Evolutionary conservation across 2,797 vertebrate species (phyloP), one percentile per base, ranked within the genome.

Genomic region (Gymnothorax javanicus): DNA sequence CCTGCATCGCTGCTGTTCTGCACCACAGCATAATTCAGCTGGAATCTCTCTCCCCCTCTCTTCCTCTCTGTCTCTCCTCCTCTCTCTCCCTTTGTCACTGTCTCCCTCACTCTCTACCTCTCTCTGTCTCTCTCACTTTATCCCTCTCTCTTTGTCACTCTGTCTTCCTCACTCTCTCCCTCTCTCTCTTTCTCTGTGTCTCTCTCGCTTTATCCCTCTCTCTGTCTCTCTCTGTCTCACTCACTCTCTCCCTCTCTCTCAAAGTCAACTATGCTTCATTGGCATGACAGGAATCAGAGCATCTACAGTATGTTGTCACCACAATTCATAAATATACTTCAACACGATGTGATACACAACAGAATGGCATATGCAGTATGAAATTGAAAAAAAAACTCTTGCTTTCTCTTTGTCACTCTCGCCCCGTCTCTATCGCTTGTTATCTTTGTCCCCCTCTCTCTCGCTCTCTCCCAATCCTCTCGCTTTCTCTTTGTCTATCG

Each of bases 41-140:
- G 23, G 1, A n/a, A n/a, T 7, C 62, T 7, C n/a, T 6, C 60
- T 64, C 62, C 5, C 23, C 8, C 8, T 15, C 69, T 73, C 69
- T 73, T 27, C 23, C 23, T 71, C n/a, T 71, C 13, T 20, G n/a
- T 69, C 64, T 67, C 23, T 69, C 50, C 57, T 27, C 86, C 84
- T 75, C 13, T 62, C 71, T 67, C 52, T 20, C 64, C 17, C 11
- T 84, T 60, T 23, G 25, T 67, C 58, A 15, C 27, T 62, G 17
- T 13, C 58, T 64, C 33, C 11, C 83, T 27, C 69, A 67, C 86
- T 86, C 58, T 13, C 84, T 4, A 20, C 73, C 52, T 73, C 84
- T 82, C 52, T 8, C 5, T 43, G 33, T 12, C 86, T 73, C 54
- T 71, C 84, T 83, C 11, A 58, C 7, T 73, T n/a, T 69, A 60